These are phyloP conservation scores for Hypomecis punctinalis DNA, from an alignment of 2,888 invertebrate genomes.

Conservation along the genomic window DNA sequence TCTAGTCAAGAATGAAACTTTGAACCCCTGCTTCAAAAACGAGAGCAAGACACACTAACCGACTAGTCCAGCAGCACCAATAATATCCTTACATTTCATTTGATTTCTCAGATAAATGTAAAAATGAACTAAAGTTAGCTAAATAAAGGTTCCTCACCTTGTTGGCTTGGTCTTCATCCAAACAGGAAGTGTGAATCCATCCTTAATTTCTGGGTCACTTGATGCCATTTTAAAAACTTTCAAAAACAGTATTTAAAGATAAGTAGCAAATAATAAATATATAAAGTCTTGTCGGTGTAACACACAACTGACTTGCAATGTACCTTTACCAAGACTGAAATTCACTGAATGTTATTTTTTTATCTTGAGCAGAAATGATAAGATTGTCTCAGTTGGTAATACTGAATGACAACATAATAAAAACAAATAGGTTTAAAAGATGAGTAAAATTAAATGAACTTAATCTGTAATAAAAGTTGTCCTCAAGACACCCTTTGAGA, in stretches of 20 bases:
- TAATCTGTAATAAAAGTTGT: slow-evolving; percentile 42
- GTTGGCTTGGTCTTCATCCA: slow-evolving; percentile 90
- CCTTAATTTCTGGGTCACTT: slow-evolving; percentile 85
- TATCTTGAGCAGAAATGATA: slow-evolving; percentile 82
- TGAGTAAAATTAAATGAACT: slow-evolving; percentile 46
- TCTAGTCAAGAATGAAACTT: no score
- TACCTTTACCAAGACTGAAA: slow-evolving; percentile 56
- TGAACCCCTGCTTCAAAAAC: no score
- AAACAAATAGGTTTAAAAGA: slow-evolving; percentile 32
- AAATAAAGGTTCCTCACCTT: slow-evolving; percentile 65
- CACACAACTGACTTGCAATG: slow-evolving; percentile 53
- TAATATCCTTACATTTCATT: no score
- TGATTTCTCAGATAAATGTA: background rate
- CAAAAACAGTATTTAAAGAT: background rate
- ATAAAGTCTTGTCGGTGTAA: slow-evolving; percentile 36
- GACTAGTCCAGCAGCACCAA: no score
- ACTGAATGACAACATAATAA: slow-evolving; percentile 53
- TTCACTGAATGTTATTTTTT: slow-evolving; percentile 58
- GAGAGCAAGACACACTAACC: no score
- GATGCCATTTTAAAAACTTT: slow-evolving; percentile 67
- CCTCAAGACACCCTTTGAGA: slow-evolving; percentile 75
- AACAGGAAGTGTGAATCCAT: slow-evolving; percentile 88
- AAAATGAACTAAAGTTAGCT: background rate
- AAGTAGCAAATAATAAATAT: slow-evolving; percentile 33
- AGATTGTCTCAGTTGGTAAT: slow-evolving; percentile 68